Evolutionary conservation across 1,140 invertebrate genomes (phyloP).

Genomic region (Aphidius gifuensis): DNA sequence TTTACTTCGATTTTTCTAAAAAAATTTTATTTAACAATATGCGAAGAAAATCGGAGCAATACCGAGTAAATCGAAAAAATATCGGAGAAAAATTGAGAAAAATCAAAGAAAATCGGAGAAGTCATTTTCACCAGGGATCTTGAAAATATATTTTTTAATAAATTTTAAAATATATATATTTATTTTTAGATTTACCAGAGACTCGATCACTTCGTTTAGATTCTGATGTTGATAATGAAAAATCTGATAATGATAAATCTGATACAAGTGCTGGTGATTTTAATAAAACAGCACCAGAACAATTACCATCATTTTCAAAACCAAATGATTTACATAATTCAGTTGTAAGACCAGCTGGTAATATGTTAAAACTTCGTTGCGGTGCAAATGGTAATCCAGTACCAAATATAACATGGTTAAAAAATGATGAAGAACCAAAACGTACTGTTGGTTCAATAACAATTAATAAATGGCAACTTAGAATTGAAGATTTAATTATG

Average conservation of each 20-base stretch:
- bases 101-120: too few species aligned
- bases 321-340: slow-evolving; percentile 53
- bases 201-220: slow-evolving; percentile 46
- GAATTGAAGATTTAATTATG: slow-evolving; percentile 71
- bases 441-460: slow-evolving; percentile 61
- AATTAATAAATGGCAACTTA: slow-evolving; percentile 64
- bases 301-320: slow-evolving; percentile 54
- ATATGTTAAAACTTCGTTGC: slow-evolving; percentile 64
- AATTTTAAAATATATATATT: slow-evolving; percentile 9
- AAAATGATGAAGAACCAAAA: slow-evolving; percentile 63
- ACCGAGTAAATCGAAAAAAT: too few species aligned
- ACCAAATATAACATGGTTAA: slow-evolving; percentile 77
- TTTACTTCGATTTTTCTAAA: too few species aligned
- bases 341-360: slow-evolving; percentile 67
- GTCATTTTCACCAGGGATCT: too few species aligned
- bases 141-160: not conserved
- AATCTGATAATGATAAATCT: slow-evolving; percentile 33
- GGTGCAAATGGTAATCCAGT: slow-evolving; percentile 67
- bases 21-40: too few species aligned
- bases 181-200: slow-evolving; percentile 40
- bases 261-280: slow-evolving; percentile 42
- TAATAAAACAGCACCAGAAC: slow-evolving; percentile 44
- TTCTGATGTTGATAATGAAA: slow-evolving; percentile 43
- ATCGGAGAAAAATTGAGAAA: too few species aligned
- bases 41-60: too few species aligned